phyloP scores from a whole-genome alignment of 2,113 vertebrate genomes.

The Nannospalax galili region DNA sequence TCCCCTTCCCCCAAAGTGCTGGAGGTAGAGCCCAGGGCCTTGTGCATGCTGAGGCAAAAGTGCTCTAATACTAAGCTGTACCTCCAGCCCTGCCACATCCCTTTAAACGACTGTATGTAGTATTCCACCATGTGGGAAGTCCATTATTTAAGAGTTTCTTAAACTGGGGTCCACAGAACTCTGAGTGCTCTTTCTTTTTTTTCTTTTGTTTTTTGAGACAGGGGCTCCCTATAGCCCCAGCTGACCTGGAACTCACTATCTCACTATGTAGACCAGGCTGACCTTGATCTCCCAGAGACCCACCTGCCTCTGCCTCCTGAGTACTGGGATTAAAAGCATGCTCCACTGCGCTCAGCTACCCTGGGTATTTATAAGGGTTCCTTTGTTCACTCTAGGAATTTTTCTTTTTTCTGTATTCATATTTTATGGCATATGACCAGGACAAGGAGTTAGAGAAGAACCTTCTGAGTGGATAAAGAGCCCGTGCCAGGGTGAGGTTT shows the following conservation, averaged over 20 bases:
- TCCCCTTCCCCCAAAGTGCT: background rate
- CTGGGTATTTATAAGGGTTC: background rate
- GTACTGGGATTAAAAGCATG: too few relatives aligned
- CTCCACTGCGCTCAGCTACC: background rate
- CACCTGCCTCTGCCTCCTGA: too few relatives aligned
- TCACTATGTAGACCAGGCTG: too few relatives aligned
- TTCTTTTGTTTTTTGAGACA: too few relatives aligned
- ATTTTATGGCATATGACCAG: background rate
- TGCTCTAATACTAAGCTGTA: background rate
- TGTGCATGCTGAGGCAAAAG: background rate
- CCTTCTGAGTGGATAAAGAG: background rate
- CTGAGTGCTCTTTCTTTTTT: too few relatives aligned
- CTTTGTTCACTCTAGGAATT: background rate
- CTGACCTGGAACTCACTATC: too few relatives aligned
- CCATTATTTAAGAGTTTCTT: background rate
- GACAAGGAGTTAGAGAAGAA: background rate
- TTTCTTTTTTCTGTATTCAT: background rate
- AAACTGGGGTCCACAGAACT: background rate
- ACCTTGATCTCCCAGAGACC: too few relatives aligned
- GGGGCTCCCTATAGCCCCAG: too few relatives aligned
- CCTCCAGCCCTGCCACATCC: background rate
- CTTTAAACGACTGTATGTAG: background rate
- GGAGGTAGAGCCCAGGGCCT: background rate
- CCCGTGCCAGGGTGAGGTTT: rapidly evolving
- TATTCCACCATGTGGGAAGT: background rate